These are phyloP conservation scores for Holothuria leucospilota DNA, from an alignment of 53 echinoderm and acorn worm species.

Conservation along the genomic window DNA sequence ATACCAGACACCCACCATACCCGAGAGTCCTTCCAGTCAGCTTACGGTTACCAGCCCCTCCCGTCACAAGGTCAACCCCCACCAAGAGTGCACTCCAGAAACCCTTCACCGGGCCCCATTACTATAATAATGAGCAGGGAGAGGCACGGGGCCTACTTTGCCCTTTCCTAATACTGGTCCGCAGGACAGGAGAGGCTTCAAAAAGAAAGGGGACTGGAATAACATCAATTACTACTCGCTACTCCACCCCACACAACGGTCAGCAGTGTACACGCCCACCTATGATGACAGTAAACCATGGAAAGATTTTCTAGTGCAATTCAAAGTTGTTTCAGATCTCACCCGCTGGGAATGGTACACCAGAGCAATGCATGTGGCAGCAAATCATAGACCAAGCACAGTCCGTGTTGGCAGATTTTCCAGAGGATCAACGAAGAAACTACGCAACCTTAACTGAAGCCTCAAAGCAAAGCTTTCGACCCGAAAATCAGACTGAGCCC, in stretches of 20 bases:
- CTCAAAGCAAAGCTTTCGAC: no score
- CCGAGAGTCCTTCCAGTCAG: not conserved
- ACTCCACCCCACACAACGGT: not conserved
- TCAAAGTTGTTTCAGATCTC: not conserved
- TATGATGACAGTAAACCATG: not conserved
- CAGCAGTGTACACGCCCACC: not conserved
- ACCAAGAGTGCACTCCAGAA: not conserved
- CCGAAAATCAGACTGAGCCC: no score
- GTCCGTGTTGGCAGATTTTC: not conserved
- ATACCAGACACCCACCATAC: no score
- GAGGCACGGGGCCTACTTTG: not conserved
- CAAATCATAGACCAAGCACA: not conserved
- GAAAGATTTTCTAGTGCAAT: not conserved
- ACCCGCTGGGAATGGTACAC: not conserved
- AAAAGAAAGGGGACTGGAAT: not conserved
- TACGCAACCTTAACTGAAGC: no score
- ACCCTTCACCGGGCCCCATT: not conserved
- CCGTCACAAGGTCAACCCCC: not conserved
- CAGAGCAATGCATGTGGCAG: conserved; percentile 4
- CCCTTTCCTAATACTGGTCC: not conserved
- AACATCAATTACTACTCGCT: conserved; percentile 2
- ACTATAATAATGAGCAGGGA: not conserved
- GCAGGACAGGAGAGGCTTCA: not conserved
- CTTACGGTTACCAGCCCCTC: not conserved
- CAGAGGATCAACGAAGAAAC: no score